Base-by-base conservation (phyloP, 2,113 vertebrate species). In the Corapipo altera region DNA sequence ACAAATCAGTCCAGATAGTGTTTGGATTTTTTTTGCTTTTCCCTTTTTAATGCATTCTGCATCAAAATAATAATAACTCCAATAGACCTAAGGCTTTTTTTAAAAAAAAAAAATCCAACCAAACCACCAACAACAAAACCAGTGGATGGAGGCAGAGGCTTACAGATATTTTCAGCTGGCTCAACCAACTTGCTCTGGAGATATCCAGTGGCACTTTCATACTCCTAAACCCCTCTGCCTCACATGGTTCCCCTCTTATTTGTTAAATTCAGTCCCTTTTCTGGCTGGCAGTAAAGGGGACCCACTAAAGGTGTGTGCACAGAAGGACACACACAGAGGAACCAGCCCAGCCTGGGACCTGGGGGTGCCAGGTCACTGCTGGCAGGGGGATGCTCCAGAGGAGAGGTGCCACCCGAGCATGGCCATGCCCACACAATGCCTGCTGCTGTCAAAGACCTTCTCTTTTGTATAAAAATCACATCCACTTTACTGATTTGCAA, bases 381-480 rank as follows among this genome's bases (percentile, higher is more conserved):
- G 48, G 35, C 12, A 70, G 18, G 15, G 27, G 33, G 39, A 49
- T 54, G 57, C n/a, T 70, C 0, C 3, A 84, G 61, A 54, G 16
- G 21, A 91, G 15, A 52, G 19, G 41, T 85, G 65, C 79, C 61
- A 91, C n/a, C 79, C 81, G 48, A 91, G 64, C 48, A 28, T 3
- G 4, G 35, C 64, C 70, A 35, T 46, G 78, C 19, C 84, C 54
- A 84, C 49, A 28, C 80, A 86, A 39, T 30, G 35, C 43, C 41
- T 91, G 16, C 59, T 69, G 48, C 64, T 81, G 74, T 55, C 39
- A 35, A 85, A 90, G 67, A 76, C 39, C 43, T 67, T 72, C 86
- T 89, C 39, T 57, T 96, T 91, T 84, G 79, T 74, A 93, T 74
- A 92, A 86, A 95, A 95, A 94, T 82, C 88, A 91, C 95, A 96